Evolutionary conservation across 2,113 vertebrate species (phyloP).

Genomic region (Apteryx owenii): DNA sequence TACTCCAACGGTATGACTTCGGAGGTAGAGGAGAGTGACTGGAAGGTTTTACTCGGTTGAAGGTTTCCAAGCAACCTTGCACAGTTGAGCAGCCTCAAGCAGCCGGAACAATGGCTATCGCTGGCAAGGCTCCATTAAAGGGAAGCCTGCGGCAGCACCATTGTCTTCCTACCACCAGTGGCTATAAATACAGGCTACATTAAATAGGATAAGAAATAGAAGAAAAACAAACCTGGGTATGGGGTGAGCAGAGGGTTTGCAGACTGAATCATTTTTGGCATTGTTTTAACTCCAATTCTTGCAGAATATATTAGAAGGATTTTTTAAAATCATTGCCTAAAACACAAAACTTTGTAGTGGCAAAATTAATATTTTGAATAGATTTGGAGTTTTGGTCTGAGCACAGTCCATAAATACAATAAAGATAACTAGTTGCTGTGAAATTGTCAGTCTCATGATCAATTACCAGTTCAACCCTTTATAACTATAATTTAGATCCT

Average conservation of each 20-base stretch:
- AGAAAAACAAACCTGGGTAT: constrained; percentile 39
- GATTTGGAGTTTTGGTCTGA: not conserved
- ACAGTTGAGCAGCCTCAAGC: constrained; percentile 73
- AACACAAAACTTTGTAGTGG: not conserved
- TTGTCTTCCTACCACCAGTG: not conserved
- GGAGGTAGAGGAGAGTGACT: constrained; percentile 64
- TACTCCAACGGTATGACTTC: constrained; percentile 16
- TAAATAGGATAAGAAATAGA: constrained; percentile 52
- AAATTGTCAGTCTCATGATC: not conserved
- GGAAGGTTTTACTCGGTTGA: constrained; percentile 53
- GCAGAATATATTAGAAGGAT: not conserved
- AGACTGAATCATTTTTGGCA: not conserved
- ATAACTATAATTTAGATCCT: constrained; percentile 14
- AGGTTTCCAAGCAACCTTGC: constrained; percentile 79
- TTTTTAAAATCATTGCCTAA: not conserved
- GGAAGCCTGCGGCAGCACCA: constrained; percentile 50
- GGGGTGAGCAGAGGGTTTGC: not conserved
- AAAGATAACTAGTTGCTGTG: not conserved
- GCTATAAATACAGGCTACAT: constrained; percentile 25
- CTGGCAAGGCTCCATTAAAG: constrained; percentile 71
- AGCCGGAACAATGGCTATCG: constrained; percentile 69
- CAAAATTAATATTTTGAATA: not conserved
- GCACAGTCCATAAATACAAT: not conserved
- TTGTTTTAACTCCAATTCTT: not conserved
- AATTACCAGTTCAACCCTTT: not conserved